A percentile compares a stretch with the other conserved stretches of the same genome.
phyloP scores from a whole-genome alignment of 2,797 vertebrate species.

The Brotula barbata region DNA sequence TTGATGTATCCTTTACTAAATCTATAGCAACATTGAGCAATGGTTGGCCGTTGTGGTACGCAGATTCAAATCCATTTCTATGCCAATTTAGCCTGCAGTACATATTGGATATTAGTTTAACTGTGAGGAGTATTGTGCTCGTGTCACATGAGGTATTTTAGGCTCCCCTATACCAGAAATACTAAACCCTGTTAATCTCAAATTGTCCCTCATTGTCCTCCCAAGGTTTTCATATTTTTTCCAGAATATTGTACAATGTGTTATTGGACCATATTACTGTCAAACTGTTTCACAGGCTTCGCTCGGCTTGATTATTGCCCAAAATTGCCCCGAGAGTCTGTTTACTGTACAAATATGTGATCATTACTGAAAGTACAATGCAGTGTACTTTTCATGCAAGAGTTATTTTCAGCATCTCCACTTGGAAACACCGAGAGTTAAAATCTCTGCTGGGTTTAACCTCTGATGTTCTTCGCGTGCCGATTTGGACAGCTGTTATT shows the following conservation, averaged over 20 bases:
- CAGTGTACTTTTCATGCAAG: slow-evolving; percentile 15
- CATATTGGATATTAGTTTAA: slow-evolving; percentile 49
- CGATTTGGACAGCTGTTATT: slow-evolving; percentile 49
- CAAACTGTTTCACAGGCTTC: slow-evolving; percentile 34
- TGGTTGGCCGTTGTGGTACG: slow-evolving; percentile 6
- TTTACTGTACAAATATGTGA: slow-evolving; percentile 55
- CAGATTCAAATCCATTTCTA: slow-evolving; percentile 28
- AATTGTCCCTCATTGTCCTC: slow-evolving; percentile 38
- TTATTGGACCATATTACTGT: slow-evolving; percentile 49
- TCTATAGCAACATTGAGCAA: slow-evolving; percentile 33
- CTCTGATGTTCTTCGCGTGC: slow-evolving; percentile 11
- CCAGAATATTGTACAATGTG: slow-evolving; percentile 23
- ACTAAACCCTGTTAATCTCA: slow-evolving; percentile 18
- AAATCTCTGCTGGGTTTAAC: slow-evolving; percentile 50
- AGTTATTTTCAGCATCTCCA: slow-evolving; percentile 37
- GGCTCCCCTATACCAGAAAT: slow-evolving; percentile 10
- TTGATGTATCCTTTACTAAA: slow-evolving; percentile 35
- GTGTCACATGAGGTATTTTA: slow-evolving; percentile 28
- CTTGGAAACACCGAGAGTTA: slow-evolving; percentile 29
- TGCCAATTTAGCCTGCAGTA: slow-evolving; percentile 8
- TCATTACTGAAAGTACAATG: slow-evolving; percentile 41
- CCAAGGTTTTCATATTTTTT: slow-evolving; percentile 43
- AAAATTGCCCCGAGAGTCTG: slow-evolving; percentile 47
- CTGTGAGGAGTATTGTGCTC: slow-evolving; percentile 27
- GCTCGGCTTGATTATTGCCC: slow-evolving; percentile 45